These are phyloP conservation scores for Pelvicachromis taeniatus DNA, from an alignment of 2,113 vertebrate species.

Conservation along the genomic window DNA sequence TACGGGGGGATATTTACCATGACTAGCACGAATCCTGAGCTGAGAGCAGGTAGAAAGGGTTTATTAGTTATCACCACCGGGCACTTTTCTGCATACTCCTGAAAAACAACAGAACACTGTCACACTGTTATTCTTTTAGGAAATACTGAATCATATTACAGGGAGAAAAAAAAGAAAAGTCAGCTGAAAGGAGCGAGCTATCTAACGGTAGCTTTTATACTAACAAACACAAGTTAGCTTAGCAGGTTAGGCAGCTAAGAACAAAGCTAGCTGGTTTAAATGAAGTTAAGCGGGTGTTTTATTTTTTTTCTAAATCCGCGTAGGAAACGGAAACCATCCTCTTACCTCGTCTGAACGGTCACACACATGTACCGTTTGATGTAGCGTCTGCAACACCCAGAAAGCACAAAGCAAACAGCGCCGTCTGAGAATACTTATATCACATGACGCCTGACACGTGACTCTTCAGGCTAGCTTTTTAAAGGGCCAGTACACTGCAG, in stretches of 20 bases:
- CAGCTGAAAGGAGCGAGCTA: neutral
- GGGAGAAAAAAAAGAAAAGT: rapidly evolving
- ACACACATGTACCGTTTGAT: neutral
- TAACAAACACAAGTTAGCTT: neutral
- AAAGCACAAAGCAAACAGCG: neutral
- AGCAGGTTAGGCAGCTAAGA: conserved; percentile 26
- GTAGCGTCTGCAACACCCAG: neutral
- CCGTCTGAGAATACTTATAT: neutral
- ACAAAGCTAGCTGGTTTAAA: neutral
- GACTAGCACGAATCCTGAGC: neutral
- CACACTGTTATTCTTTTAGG: rapidly evolving
- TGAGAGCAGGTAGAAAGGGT: neutral
- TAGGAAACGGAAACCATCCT: rapidly evolving
- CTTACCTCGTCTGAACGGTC: neutral
- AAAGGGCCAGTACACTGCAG: conserved; percentile 14
- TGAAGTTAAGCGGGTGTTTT: neutral
- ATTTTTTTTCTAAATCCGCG: rapidly evolving
- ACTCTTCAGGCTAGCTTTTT: neutral
- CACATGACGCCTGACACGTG: conserved; percentile 57
- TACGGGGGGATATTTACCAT: conserved; percentile 15
- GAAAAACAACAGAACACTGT: neutral
- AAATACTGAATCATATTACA: neutral
- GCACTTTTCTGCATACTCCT: conserved; percentile 9
- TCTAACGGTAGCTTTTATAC: neutral
- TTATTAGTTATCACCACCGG: neutral